These are phyloP conservation scores for Schizothorax lantsangensis DNA, from an alignment of 2,797 vertebrate genomes.

Conservation along the genomic window DNA sequence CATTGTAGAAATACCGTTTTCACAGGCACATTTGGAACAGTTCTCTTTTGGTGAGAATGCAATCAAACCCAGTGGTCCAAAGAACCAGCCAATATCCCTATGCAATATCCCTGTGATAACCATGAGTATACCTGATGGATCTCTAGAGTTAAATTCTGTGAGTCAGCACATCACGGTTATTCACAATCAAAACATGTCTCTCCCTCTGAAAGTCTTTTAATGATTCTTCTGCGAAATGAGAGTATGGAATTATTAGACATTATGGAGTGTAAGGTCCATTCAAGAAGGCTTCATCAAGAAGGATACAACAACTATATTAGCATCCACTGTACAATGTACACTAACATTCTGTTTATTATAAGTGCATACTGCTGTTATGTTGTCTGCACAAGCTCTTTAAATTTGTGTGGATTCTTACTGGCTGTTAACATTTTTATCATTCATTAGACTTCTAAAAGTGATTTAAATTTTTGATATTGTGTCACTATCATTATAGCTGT, in stretches of 20 bases:
- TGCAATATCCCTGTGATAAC: background rate
- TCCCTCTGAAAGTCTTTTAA: background rate
- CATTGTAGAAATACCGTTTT: background rate
- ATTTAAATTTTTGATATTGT: background rate
- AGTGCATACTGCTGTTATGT: background rate
- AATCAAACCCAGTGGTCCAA: conserved; percentile 6
- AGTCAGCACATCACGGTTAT: conserved; percentile 2
- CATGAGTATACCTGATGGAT: background rate
- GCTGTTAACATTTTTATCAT: background rate
- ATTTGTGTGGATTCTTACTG: background rate
- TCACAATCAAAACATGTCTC: conserved; percentile 5
- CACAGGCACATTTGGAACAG: background rate
- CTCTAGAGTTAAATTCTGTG: background rate
- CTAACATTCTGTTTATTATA: background rate
- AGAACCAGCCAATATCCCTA: background rate
- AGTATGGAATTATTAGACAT: background rate
- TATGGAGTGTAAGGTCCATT: background rate
- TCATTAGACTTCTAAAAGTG: background rate
- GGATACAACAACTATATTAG: background rate
- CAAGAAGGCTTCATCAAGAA: background rate
- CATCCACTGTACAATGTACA: background rate
- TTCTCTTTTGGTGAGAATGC: background rate
- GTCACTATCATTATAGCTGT: background rate
- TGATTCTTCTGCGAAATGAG: background rate
- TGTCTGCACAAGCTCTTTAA: background rate